Base-by-base conservation (phyloP, 2,888 invertebrate species). In the Selenia dentaria region DNA sequence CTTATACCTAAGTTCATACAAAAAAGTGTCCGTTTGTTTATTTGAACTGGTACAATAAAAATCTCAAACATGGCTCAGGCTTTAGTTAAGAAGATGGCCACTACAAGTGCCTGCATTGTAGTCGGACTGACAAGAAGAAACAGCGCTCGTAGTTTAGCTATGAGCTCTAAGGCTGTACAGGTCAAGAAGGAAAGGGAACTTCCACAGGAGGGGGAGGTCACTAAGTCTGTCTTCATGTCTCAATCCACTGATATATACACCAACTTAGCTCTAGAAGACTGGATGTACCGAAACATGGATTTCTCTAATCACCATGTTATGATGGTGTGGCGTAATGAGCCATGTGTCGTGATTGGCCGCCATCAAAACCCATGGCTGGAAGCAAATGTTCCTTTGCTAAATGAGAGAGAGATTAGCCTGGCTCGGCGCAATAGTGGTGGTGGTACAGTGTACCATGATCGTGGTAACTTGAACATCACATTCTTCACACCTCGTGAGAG, bases 301-400 rank as follows among this genome's bases (percentile, higher is more conserved):
- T 96, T 98, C 62, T 92, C 92, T 3, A 93, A 95, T 49, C 95
- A 96, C 72, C 96, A 97, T 78, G 92, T 98, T 1, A 90, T 99
- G 74, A 92, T 99, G 82, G 88, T 99, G 43, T 99, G 98, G 98
- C 93, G 95, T 39, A 99, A 99, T 80, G 93, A 95, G 59, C 98
- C 99, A 0, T 96, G 97, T 74, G 96, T 99, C 39, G 98, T 99
- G 3, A 94, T 99, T 74, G 99, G 99, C 3, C 93, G 97, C 44
- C 97, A 99, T 82, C 99, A 99, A 82, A 99, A 99, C 83, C 98
- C 98, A 0, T 99, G 98, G 96, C 79, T 94, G 20, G 99, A 99
- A 80, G 95, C 96, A 1, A 96, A 99, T 79, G 86, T 97, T 1
- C 92, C 93, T 1, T 91, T 92, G 27, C 79, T 96, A 34, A 74